Evolutionary conservation across 2,797 vertebrate genomes (phyloP), one percentile per base, ranked within the genome.

Genomic region (Sparus aurata): DNA sequence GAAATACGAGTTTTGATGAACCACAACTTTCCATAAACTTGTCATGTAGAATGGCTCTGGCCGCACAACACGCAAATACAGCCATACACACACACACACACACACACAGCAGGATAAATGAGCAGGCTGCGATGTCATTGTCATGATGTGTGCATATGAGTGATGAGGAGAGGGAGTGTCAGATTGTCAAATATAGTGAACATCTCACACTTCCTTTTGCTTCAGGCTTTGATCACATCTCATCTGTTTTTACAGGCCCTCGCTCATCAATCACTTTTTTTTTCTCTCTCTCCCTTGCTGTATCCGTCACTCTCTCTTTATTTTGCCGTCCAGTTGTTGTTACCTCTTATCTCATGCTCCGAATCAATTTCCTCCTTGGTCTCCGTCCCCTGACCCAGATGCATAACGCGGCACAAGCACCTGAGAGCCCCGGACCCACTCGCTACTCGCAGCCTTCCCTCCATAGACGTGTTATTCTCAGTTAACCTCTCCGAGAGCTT

Each of bases 401-500:
- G 54, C 68, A 71, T 75, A 65, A 43, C 72, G 57, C 58, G 46
- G 38, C 75, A 17, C 61, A 12, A 53, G 18, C 41, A 18, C 47
- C 70, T 11, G 18, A 63, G 49, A 66, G 50, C 25, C 65, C 34
- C 58, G 5, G 16, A 68, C 77, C 74, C 70, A 25, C 69, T 61
- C 30, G 0, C 20, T 11, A 13, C 69, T 72, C 30, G 2, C 74
- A 4, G 4, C 61, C 9, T 47, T 64, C 68, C 75, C 63, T 70
- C 67, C 53, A 73, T 55, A 23, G 66, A 64, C 55, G 18, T 7
- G 60, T 77, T 89, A 79, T 85, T 91, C 75, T 83, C 76, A 65
- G 77, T 88, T 88, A 85, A 89, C 84, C 85, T 86, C 55, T 70
- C 63, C 1, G 8, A 75, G 73, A 73, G 72, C 70, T 72, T 30